These are phyloP conservation scores for Xenopus petersii DNA, from an alignment of 2,797 vertebrate genomes.

Conservation along the genomic window DNA sequence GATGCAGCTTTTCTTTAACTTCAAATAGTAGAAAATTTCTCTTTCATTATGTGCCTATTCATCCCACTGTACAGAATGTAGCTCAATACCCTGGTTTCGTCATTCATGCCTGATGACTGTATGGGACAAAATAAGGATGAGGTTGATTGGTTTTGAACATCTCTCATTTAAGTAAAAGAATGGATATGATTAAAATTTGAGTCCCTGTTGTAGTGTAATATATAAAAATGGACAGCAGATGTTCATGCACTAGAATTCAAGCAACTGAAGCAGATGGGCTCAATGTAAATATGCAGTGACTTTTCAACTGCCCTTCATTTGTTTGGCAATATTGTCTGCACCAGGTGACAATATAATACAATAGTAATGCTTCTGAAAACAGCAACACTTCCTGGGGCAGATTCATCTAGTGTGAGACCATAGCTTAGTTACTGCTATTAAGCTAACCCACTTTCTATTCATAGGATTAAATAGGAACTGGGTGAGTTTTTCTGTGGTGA, in stretches of 20 bases:
- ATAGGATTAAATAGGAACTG: no score
- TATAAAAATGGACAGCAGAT: constrained; percentile 58
- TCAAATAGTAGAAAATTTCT: constrained; percentile 34
- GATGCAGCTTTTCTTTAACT: constrained; percentile 33
- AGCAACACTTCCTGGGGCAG: no score
- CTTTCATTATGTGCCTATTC: constrained; percentile 48
- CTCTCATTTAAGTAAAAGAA: constrained; percentile 58
- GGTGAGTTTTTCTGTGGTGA: no score
- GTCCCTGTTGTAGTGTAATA: constrained; percentile 52
- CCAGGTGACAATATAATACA: constrained; percentile 34
- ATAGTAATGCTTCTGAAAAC: no score
- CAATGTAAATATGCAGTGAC: constrained; percentile 58
- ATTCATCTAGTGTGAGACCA: no score
- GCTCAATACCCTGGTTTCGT: constrained; percentile 30
- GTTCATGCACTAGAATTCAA: constrained; percentile 55
- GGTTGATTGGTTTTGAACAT: constrained; percentile 53
- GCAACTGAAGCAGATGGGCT: constrained; percentile 60
- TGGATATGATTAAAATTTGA: constrained; percentile 57
- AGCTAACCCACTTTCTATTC: no score
- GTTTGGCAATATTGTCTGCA: constrained; percentile 38
- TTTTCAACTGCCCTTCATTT: constrained; percentile 57
- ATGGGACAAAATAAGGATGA: constrained; percentile 47
- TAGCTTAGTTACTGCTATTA: no score
- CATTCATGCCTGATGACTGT: constrained; percentile 39
- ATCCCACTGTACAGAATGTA: constrained; percentile 36